phyloP scores from a whole-genome alignment of 1,140 invertebrate genomes.

The Nasonia vitripennis region DNA sequence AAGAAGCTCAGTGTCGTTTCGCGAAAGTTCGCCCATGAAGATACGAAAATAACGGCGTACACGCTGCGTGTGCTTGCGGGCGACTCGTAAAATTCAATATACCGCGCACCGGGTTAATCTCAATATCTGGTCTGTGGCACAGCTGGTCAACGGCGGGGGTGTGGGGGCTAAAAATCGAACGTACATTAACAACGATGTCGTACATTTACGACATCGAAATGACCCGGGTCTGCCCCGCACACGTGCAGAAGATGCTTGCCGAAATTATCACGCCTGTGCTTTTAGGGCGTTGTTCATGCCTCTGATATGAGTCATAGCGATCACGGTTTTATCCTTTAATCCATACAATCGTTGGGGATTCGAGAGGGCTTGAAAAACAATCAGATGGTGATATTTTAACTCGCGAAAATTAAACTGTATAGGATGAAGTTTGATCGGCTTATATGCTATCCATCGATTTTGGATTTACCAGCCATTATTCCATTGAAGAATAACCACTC shows the following conservation, averaged over 20 bases:
- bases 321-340: not conserved
- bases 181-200: not conserved
- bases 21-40: conserved; percentile 17
- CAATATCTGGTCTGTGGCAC: not conserved
- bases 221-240: not conserved
- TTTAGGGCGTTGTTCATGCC: not conserved
- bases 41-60: conserved; percentile 16
- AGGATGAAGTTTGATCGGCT: no score
- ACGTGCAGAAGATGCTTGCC: not conserved
- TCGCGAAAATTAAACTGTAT: no score
- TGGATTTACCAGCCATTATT: no score
- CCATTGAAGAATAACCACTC: no score
- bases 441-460: no score
- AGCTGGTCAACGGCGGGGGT: not conserved
- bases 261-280: not conserved
- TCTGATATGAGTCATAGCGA: not conserved
- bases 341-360: no score
- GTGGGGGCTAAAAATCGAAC: conserved; percentile 13
- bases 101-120: conserved; percentile 18
- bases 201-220: conserved; percentile 2
- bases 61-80: not conserved
- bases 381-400: no score
- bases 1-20: not conserved
- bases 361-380: no score
- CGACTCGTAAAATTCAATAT: conserved; percentile 53